Evolutionary conservation across 2,797 vertebrate genomes (phyloP).

Genomic region (Austrolebias charrua): DNA sequence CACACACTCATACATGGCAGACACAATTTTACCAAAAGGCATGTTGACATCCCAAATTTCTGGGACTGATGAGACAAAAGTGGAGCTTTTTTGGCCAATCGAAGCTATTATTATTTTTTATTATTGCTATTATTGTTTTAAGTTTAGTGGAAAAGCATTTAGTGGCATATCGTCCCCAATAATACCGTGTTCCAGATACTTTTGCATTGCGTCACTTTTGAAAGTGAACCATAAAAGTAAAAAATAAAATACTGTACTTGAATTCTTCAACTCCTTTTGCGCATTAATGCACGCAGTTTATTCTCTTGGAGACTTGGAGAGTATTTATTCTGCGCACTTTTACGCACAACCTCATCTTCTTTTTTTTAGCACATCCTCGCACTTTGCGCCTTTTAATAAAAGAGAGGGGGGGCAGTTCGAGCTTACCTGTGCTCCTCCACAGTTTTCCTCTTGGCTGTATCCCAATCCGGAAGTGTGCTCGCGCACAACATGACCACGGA

Average conservation of each 20-base stretch:
- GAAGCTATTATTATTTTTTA: too few species aligned
- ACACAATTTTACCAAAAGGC: too few species aligned
- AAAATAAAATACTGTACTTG: background rate
- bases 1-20: too few species aligned
- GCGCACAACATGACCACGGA: conserved; percentile 98
- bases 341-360: conserved; percentile 27
- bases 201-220: background rate
- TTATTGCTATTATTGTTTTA: too few species aligned
- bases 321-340: conserved; percentile 35
- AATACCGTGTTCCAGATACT: background rate
- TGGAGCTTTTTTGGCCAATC: too few species aligned
- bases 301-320: background rate
- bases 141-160: too few species aligned
- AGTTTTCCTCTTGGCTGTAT: conserved; percentile 90
- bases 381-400: conserved; percentile 4
- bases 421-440: conserved; percentile 97
- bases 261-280: background rate
- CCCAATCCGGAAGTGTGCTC: conserved; percentile 97
- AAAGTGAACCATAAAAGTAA: too few species aligned
- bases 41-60: too few species aligned
- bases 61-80: too few species aligned
- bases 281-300: conserved; percentile 6
- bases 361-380: conserved; percentile 5
- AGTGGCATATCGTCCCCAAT: too few species aligned
- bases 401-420: conserved; percentile 21